A percentile compares a stretch with the other conserved stretches of the same genome.
Conservation (phyloP, 2,888 invertebrate genomes). For the Slavum lentiscoides region DNA sequence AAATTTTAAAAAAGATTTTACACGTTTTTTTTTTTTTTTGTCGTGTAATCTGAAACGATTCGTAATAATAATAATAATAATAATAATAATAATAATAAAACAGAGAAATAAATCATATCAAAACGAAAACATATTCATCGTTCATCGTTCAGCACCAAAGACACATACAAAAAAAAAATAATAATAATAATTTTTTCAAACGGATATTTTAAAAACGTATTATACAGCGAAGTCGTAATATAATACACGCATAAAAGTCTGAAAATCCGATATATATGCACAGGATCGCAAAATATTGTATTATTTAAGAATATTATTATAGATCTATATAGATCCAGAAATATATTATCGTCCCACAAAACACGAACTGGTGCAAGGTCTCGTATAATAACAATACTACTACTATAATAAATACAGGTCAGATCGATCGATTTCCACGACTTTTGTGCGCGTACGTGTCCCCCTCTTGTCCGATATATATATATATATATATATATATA, state of each 20-base stretch:
- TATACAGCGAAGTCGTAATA: too few relatives aligned
- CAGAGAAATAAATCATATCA: conserved; percentile 4
- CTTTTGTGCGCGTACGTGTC: not conserved
- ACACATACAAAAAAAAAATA: not conserved
- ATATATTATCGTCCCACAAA: not conserved
- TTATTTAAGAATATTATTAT: too few relatives aligned
- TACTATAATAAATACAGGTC: not conserved
- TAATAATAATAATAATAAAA: not conserved
- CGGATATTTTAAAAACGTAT: too few relatives aligned
- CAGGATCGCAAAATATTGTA: not conserved
- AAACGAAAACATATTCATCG: not conserved
- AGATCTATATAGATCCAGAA: too few relatives aligned
- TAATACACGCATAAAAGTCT: too few relatives aligned
- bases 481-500: not conserved
- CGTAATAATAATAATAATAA: not conserved
- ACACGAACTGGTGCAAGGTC: conserved; percentile 9
- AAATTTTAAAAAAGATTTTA: too few relatives aligned
- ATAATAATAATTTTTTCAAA: too few relatives aligned
- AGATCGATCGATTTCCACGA: conserved; percentile 29
- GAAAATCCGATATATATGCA: not conserved
- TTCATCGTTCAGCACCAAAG: conserved; percentile 24
- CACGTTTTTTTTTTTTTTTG: too few relatives aligned
- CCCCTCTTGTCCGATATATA: not conserved
- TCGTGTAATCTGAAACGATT: not conserved
- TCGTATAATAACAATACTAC: too few relatives aligned